A percentile compares a stretch with the other conserved stretches of the same genome.
Conservation (phyloP, 1,140 invertebrate genomes). For the Colletes gigas region DNA sequence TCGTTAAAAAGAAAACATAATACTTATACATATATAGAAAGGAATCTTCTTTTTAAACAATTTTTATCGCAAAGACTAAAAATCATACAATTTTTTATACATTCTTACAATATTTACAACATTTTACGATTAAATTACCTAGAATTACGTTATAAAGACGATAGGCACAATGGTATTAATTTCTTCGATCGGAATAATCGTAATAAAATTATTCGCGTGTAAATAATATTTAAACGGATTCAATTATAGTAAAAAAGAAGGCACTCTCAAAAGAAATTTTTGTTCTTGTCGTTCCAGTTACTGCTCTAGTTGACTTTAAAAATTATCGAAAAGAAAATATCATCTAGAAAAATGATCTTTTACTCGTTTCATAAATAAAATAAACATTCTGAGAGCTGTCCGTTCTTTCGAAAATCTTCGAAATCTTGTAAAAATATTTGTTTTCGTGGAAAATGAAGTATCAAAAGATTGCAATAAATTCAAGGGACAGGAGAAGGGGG, state of each 20-base stretch:
- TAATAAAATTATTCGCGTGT: neutral
- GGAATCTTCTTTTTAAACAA: constrained; percentile 22
- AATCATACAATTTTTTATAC: constrained; percentile 49
- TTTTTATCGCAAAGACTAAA: constrained; percentile 17
- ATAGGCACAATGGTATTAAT: constrained; percentile 53
- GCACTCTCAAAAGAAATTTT: constrained; percentile 5
- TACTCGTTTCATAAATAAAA: constrained; percentile 8
- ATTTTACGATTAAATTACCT: constrained; percentile 20
- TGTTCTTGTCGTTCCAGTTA: neutral
- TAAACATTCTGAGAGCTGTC: constrained; percentile 27
- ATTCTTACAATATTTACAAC: constrained; percentile 49
- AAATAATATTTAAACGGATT: constrained; percentile 4
- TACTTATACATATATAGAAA: constrained; percentile 7
- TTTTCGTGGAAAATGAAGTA: constrained; percentile 7
- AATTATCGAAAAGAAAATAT: neutral
- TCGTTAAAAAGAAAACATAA: constrained; percentile 7
- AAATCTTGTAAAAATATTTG: constrained; percentile 15
- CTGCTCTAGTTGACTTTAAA: neutral
- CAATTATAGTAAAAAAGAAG: constrained; percentile 15
- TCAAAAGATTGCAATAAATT: constrained; percentile 34
- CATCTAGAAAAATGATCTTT: neutral
- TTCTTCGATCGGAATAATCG: constrained; percentile 32
- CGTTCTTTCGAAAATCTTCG: neutral
- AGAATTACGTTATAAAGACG: constrained; percentile 22
- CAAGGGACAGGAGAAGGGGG: constrained; percentile 87